phyloP scores from a whole-genome alignment of 2,888 invertebrate genomes.

The Troides aeacus region DNA sequence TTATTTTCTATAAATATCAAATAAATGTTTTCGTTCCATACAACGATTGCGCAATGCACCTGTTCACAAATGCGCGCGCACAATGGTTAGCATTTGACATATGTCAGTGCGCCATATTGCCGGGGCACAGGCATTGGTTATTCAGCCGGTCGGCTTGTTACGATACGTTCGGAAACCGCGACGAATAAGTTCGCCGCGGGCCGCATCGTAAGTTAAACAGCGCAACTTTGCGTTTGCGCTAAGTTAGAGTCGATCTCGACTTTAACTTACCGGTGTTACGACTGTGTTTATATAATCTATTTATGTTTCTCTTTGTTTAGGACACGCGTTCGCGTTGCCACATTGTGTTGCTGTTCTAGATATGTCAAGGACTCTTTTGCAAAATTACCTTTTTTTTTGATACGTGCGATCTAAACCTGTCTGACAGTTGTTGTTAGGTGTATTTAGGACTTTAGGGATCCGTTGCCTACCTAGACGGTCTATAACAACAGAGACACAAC shows the following conservation, averaged over 20 bases:
- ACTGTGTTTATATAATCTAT: not conserved
- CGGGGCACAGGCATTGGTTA: slow-evolving; percentile 57
- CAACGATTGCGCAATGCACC: slow-evolving; percentile 28
- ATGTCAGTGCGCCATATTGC: slow-evolving; percentile 43
- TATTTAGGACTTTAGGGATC: too few relatives aligned
- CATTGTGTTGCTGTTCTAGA: slow-evolving; percentile 59
- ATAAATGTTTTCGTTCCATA: too few relatives aligned
- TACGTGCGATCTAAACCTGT: slow-evolving; percentile 39
- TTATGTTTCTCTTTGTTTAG: slow-evolving; percentile 33
- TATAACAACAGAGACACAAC: too few relatives aligned
- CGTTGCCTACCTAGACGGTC: too few relatives aligned
- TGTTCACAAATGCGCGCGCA: slow-evolving; percentile 30
- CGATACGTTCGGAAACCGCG: slow-evolving; percentile 60
- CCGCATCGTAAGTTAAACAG: slow-evolving; percentile 58
- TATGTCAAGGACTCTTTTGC: slow-evolving; percentile 71
- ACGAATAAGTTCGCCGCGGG: slow-evolving; percentile 58
- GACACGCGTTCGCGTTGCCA: slow-evolving; percentile 48
- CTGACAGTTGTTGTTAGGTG: not conserved
- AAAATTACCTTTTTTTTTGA: slow-evolving; percentile 65
- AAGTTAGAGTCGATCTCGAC: slow-evolving; percentile 7
- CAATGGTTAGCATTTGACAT: slow-evolving; percentile 35
- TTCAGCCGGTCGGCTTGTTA: slow-evolving; percentile 61
- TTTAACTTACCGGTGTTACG: slow-evolving; percentile 14
- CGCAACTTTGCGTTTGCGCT: slow-evolving; percentile 37
- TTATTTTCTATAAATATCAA: too few relatives aligned